Evolutionary conservation across 2,113 vertebrate species (phyloP).

Genomic region (Sinocyclocheilus maitianheensis): DNA sequence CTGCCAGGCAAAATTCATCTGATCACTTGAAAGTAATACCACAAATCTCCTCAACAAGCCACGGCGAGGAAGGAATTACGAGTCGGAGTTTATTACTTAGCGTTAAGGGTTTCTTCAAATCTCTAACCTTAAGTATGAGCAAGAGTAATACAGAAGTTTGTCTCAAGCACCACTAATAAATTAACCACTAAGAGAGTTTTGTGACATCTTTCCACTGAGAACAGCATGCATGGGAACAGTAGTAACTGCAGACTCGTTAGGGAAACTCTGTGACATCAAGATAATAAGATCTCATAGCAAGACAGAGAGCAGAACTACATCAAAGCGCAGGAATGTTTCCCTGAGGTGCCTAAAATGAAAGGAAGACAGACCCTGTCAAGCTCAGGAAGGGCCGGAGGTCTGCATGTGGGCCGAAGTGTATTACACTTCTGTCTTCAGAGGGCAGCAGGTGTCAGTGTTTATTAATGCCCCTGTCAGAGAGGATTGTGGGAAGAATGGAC

Average conservation of each 20-base stretch:
- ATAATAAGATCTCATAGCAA: conserved; percentile 16
- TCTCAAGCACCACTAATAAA: neutral
- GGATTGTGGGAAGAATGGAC: conserved; percentile 7
- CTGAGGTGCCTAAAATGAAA: conserved; percentile 17
- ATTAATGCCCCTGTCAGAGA: conserved; percentile 30
- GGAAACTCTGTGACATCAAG: conserved; percentile 2
- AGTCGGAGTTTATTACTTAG: neutral
- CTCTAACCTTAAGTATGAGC: neutral
- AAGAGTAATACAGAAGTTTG: neutral
- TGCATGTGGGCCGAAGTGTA: conserved; percentile 2
- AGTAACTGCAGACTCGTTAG: neutral
- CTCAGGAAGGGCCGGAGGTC: neutral
- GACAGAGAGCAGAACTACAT: conserved; percentile 3
- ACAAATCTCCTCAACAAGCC: neutral
- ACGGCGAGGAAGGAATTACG: neutral
- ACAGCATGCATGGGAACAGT: neutral
- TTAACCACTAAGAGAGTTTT: neutral
- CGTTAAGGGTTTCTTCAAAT: neutral
- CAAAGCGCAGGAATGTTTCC: conserved; percentile 22
- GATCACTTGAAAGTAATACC: neutral
- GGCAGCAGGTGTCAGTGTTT: conserved; percentile 29
- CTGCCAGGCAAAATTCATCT: neutral
- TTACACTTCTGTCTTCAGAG: conserved; percentile 36
- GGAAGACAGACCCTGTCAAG: conserved; percentile 5
- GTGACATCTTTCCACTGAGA: neutral